Percentiles rank a stretch among this genome's conserved stretches.
Conservation (phyloP, 2,797 vertebrate genomes). For the Bothrops alternatus region DNA sequence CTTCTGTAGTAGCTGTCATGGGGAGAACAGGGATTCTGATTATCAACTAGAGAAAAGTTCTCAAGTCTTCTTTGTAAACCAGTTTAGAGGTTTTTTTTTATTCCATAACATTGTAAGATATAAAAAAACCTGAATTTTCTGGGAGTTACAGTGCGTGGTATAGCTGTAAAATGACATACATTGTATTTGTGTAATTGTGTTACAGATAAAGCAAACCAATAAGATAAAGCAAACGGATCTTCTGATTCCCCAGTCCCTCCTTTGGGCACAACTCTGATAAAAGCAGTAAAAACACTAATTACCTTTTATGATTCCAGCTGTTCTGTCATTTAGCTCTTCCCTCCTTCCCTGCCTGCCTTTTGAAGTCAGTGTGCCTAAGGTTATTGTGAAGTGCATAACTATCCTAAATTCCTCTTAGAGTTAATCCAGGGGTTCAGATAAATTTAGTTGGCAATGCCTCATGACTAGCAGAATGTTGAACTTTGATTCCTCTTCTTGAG, state of each 20-base stretch:
- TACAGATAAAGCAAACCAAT: background rate
- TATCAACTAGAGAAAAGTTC: background rate
- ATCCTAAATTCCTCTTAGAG: background rate
- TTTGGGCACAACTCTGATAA: background rate
- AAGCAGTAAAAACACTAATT: background rate
- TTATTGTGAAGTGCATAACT: background rate
- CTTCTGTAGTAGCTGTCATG: background rate
- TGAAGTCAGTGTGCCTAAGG: background rate
- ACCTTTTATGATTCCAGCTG: background rate
- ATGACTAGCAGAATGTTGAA: background rate
- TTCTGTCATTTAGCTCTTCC: background rate
- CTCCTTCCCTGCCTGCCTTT: background rate
- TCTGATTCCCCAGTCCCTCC: background rate
- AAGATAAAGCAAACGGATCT: background rate
- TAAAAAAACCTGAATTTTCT: background rate
- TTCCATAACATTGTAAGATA: background rate
- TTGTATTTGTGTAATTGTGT: background rate
- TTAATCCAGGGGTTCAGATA: background rate
- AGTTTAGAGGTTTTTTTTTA: background rate
- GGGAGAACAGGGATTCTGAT: background rate
- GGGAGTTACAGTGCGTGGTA: background rate
- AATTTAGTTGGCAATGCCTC: background rate
- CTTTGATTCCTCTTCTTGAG: background rate
- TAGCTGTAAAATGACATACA: background rate
- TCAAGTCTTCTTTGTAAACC: background rate